Evolutionary conservation across 2,888 invertebrate species (phyloP).

Genomic region (Clunio marinus): DNA sequence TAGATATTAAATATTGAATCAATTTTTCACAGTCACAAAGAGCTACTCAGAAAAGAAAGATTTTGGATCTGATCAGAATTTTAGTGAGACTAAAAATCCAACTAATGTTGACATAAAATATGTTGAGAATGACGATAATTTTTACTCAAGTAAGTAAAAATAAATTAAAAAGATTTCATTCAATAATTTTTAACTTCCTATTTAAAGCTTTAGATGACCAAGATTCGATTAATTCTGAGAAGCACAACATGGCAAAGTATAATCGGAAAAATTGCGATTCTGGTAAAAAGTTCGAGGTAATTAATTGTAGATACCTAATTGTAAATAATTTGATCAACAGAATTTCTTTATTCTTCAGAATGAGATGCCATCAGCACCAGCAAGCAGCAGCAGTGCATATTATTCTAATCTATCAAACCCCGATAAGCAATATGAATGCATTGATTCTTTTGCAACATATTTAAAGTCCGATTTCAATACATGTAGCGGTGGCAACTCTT

Average conservation of each 20-base stretch:
- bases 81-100: no score
- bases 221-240: slow-evolving; percentile 31
- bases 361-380: slow-evolving; percentile 56
- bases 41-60: background rate
- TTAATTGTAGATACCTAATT: slow-evolving; percentile 45
- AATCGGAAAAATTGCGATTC: background rate
- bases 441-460: slow-evolving; percentile 45
- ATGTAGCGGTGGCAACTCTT: background rate
- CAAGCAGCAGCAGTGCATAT: slow-evolving; percentile 70
- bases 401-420: slow-evolving; percentile 63
- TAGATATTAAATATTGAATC: no score
- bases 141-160: no score
- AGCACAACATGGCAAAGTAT: slow-evolving; percentile 10
- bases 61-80: no score
- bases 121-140: background rate
- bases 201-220: slow-evolving; percentile 26
- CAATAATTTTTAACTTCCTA: no score
- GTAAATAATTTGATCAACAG: background rate
- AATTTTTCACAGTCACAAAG: background rate
- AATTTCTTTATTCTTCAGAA: slow-evolving; percentile 47
- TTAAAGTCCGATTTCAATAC: background rate
- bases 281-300: slow-evolving; percentile 45
- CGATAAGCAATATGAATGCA: slow-evolving; percentile 58
- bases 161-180: no score
- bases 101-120: slow-evolving; percentile 18